These are phyloP conservation scores for Penaeus indicus DNA, from an alignment of 1,140 invertebrate genomes.

Conservation along the genomic window DNA sequence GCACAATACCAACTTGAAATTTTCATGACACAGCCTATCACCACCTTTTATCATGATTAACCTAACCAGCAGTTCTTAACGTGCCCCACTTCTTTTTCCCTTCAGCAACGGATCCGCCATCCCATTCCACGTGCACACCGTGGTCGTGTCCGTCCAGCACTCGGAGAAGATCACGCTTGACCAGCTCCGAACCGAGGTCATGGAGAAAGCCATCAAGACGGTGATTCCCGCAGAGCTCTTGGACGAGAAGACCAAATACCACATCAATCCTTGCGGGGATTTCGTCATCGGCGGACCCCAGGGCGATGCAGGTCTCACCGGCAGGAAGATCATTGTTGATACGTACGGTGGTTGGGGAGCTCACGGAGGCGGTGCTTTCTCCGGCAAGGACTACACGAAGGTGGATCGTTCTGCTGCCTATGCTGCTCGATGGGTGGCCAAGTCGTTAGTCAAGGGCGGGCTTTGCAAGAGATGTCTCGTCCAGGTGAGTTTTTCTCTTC, in stretches of 20 bases:
- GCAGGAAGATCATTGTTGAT: constrained; percentile 83
- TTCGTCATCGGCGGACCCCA: constrained; percentile 76
- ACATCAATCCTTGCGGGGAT: constrained; percentile 76
- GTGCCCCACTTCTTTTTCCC: background rate
- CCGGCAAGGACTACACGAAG: constrained; percentile 81
- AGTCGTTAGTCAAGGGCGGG: constrained; percentile 76
- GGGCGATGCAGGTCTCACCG: constrained; percentile 80
- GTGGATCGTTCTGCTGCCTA: constrained; percentile 80
- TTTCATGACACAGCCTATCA: too few species aligned
- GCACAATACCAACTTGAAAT: too few species aligned
- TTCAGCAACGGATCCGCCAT: constrained; percentile 84
- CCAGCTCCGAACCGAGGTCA: constrained; percentile 86
- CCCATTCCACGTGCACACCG: constrained; percentile 95
- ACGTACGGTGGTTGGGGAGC: constrained; percentile 82
- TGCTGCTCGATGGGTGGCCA: constrained; percentile 79
- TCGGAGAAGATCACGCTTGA: constrained; percentile 92
- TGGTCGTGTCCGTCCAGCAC: constrained; percentile 97
- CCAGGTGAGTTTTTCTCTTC: constrained; percentile 71
- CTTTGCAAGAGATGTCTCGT: constrained; percentile 77
- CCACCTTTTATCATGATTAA: background rate
- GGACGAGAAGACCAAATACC: constrained; percentile 81
- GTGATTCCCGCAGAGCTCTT: constrained; percentile 94
- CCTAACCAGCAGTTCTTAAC: too few species aligned
- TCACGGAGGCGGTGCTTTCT: constrained; percentile 83
- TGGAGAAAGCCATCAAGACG: constrained; percentile 86